phyloP scores from a whole-genome alignment of 2,113 vertebrate species.

The Lophochroa leadbeateri region DNA sequence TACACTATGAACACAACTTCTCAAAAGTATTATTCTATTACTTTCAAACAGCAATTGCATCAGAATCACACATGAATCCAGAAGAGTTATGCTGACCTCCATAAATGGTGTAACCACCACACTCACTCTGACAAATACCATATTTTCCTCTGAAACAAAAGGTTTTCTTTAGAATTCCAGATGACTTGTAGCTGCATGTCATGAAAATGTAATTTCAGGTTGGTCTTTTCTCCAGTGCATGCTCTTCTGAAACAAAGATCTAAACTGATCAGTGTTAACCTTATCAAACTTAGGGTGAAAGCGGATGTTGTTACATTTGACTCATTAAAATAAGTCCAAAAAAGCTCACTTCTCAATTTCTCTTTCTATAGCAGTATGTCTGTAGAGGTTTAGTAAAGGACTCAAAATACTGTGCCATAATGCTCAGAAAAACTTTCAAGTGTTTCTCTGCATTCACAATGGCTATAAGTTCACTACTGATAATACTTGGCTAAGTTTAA shows the following conservation, averaged over 20 bases:
- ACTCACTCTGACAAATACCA: not conserved
- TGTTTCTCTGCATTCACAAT: conserved; percentile 40
- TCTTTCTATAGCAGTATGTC: conserved; percentile 38
- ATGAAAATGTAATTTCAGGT: not conserved
- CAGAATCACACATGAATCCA: conserved; percentile 47
- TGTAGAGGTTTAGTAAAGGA: conserved; percentile 58
- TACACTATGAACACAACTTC: conserved; percentile 49
- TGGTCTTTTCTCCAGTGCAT: not conserved
- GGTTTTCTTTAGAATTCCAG: conserved; percentile 32
- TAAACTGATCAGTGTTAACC: conserved; percentile 21
- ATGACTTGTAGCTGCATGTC: conserved; percentile 72
- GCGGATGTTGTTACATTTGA: conserved; percentile 28
- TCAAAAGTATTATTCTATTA: conserved; percentile 31
- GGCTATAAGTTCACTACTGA: conserved; percentile 51
- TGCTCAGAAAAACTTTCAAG: conserved; percentile 58
- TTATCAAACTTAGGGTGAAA: conserved; percentile 47
- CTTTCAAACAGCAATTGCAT: conserved; percentile 51
- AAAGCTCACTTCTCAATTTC: conserved; percentile 13
- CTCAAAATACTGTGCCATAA: conserved; percentile 20
- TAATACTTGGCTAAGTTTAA: conserved; percentile 68
- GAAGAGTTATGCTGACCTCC: conserved; percentile 40
- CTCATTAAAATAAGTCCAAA: conserved; percentile 65
- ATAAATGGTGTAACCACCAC: not conserved
- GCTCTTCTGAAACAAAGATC: conserved; percentile 27
- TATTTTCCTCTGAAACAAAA: not conserved